phyloP scores from a whole-genome alignment of 2,888 invertebrate genomes.

The Habrosyne pyritoides region DNA sequence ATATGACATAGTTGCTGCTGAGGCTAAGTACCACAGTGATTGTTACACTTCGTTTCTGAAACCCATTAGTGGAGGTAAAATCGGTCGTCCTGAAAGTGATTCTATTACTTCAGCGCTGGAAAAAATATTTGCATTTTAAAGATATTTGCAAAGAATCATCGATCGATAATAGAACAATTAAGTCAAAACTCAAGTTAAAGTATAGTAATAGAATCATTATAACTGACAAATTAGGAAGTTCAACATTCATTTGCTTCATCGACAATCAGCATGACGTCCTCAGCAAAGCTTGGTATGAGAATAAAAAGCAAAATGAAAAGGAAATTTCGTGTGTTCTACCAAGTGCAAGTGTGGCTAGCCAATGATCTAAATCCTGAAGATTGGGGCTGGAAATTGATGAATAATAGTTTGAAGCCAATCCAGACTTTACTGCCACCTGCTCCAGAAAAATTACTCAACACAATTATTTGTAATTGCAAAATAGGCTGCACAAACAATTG shows the following conservation, averaged over 20 bases:
- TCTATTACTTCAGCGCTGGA: slow-evolving; percentile 40
- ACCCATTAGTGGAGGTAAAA: slow-evolving; percentile 39
- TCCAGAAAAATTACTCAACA: no score
- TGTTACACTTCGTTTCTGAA: slow-evolving; percentile 41
- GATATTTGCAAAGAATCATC: no score
- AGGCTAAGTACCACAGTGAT: slow-evolving; percentile 45
- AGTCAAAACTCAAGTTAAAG: slow-evolving; percentile 7
- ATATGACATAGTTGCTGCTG: slow-evolving; percentile 32
- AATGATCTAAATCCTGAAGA: no score
- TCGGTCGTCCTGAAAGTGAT: slow-evolving; percentile 44
- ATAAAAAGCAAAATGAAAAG: slow-evolving; percentile 23
- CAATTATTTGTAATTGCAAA: no score
- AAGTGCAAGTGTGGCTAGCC: slow-evolving; percentile 49
- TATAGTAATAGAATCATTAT: not conserved
- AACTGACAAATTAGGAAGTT: slow-evolving; percentile 6
- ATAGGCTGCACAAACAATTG: no score
- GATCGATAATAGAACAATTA: no score
- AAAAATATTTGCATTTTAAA: slow-evolving; percentile 46
- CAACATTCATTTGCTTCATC: slow-evolving; percentile 28
- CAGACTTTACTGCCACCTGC: no score
- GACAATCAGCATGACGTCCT: slow-evolving; percentile 44
- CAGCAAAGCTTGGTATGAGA: slow-evolving; percentile 50
- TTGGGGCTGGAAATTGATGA: no score
- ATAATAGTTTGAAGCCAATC: no score
- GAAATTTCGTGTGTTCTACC: slow-evolving; percentile 38